Percentiles rank a stretch among this genome's conserved stretches.
phyloP scores from a whole-genome alignment of 1,140 invertebrate species.

The Drosophila obscura region DNA sequence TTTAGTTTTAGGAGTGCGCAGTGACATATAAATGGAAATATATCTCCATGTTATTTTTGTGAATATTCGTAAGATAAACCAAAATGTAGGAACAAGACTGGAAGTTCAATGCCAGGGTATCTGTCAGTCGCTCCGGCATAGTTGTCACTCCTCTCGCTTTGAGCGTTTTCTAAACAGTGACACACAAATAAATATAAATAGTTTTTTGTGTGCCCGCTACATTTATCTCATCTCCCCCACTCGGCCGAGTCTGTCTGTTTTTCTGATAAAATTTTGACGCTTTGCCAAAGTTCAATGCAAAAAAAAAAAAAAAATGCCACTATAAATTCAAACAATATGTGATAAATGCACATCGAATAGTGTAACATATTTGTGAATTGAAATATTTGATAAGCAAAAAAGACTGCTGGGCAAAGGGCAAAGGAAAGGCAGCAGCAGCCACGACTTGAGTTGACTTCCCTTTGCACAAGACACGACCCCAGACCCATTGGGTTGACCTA shows the following conservation, averaged over 20 bases:
- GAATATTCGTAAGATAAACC: not conserved
- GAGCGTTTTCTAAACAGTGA: conserved; percentile 43
- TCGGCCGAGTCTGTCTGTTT: conserved; percentile 19
- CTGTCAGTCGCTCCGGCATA: not conserved
- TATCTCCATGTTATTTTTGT: not conserved
- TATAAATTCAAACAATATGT: conserved; percentile 42
- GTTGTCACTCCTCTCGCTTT: conserved; percentile 6
- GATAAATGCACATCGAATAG: conserved; percentile 30
- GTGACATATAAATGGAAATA: not conserved
- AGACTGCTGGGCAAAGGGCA: not conserved
- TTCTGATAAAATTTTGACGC: conserved; percentile 55
- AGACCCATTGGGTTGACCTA: conserved; percentile 58
- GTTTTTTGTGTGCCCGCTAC: conserved; percentile 22
- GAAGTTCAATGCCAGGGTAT: not conserved
- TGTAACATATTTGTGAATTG: conserved; percentile 5
- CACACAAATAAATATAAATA: conserved; percentile 55
- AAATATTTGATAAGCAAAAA: not conserved
- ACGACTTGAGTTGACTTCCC: conserved; percentile 39
- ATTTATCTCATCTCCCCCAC: conserved; percentile 5
- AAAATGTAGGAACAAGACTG: too few relatives aligned
- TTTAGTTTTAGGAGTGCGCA: not conserved
- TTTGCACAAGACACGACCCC: not conserved
- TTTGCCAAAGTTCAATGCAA: conserved; percentile 74
- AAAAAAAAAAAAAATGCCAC: conserved; percentile 36
- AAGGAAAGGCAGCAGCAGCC: conserved; percentile 42